Evolutionary conservation across 2,113 vertebrate genomes (phyloP).

Genomic region (Suricata suricatta): DNA sequence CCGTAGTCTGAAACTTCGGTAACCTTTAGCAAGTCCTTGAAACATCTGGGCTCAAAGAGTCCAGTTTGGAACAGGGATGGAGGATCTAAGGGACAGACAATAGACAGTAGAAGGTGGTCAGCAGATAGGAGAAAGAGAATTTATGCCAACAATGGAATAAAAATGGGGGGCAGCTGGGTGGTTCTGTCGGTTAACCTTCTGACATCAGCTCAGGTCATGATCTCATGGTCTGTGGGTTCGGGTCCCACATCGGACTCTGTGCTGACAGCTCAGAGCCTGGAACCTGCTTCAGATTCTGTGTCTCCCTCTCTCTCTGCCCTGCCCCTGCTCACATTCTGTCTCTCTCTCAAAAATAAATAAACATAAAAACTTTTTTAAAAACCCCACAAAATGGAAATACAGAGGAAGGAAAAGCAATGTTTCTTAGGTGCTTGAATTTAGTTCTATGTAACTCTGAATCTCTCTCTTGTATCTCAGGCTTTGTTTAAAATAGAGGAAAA

Average conservation of each 20-base stretch:
- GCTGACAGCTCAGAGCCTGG: too few relatives aligned
- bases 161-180: neutral
- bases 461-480: neutral
- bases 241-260: too few relatives aligned
- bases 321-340: too few relatives aligned
- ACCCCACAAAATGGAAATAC: neutral
- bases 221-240: too few relatives aligned
- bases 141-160: neutral
- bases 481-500: constrained; percentile 36
- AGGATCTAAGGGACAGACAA: neutral
- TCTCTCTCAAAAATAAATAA: too few relatives aligned
- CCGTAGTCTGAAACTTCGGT: neutral
- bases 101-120: neutral
- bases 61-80: neutral
- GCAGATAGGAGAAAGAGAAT: neutral
- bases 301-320: too few relatives aligned
- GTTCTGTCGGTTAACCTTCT: too few relatives aligned
- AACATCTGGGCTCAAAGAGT: neutral
- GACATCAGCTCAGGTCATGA: too few relatives aligned
- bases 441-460: neutral
- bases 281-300: too few relatives aligned
- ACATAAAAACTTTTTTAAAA: too few relatives aligned
- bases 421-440: constrained; percentile 20
- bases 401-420: neutral
- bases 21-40: neutral